These are phyloP conservation scores for Mesoligia furuncula DNA, from an alignment of 2,888 invertebrate genomes.

Conservation along the genomic window DNA sequence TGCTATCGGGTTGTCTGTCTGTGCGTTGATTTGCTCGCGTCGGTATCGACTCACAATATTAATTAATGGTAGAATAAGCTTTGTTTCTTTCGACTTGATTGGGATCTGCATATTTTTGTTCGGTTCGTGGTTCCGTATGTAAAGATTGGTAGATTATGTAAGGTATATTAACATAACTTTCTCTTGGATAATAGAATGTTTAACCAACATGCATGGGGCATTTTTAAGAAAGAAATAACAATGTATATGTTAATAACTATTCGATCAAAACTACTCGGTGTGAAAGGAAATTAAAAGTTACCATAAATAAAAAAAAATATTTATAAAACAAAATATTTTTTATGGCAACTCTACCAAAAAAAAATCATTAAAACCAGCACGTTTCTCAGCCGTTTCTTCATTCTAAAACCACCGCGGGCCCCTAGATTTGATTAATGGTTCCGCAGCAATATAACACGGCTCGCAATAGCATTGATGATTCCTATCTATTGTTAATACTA, in stretches of 20 bases:
- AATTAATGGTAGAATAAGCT: slow-evolving; percentile 85
- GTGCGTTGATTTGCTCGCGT: slow-evolving; percentile 84
- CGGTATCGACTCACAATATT: slow-evolving; percentile 85
- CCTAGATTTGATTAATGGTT: slow-evolving; percentile 82
- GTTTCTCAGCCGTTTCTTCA: slow-evolving; percentile 13
- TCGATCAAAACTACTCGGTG: background rate
- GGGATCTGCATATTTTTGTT: slow-evolving; percentile 73
- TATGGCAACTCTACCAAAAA: background rate
- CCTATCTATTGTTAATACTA: slow-evolving; percentile 74
- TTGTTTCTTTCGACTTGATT: slow-evolving; percentile 81
- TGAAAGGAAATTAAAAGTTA: background rate
- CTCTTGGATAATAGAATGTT: background rate
- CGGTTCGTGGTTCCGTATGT: slow-evolving; percentile 66
- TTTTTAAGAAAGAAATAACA: background rate
- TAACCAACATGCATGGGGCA: background rate
- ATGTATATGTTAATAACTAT: too few species aligned
- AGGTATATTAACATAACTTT: slow-evolving; percentile 14
- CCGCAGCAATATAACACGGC: slow-evolving; percentile 68
- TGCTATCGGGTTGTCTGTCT: slow-evolving; percentile 81
- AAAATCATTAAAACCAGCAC: too few species aligned
- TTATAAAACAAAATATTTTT: background rate
- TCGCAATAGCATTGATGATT: slow-evolving; percentile 73
- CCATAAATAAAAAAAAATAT: too few species aligned
- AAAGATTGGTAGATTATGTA: slow-evolving; percentile 16
- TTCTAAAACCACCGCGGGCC: slow-evolving; percentile 63